These are phyloP conservation scores for Phaedon cochleariae DNA, from an alignment of 2,888 invertebrate genomes.

Conservation along the genomic window DNA sequence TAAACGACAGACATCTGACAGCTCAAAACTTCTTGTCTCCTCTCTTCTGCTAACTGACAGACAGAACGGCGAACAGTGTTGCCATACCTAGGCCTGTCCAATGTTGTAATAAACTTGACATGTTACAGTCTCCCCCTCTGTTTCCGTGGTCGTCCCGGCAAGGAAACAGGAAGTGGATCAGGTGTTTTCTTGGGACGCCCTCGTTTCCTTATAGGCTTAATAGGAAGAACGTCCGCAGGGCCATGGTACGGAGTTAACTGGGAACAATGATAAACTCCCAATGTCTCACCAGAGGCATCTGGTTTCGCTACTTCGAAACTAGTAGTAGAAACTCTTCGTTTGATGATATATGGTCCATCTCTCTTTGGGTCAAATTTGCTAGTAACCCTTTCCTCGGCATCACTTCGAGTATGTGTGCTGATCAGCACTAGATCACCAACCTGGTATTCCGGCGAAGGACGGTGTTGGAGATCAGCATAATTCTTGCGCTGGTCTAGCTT, in stretches of 20 bases:
- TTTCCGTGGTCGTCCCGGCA: too few species aligned
- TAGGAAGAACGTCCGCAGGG: constrained; percentile 61
- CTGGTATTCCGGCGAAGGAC: background rate
- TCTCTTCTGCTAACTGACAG: too few species aligned
- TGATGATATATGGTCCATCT: constrained; percentile 30
- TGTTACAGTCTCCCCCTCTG: too few species aligned
- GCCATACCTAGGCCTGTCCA: too few species aligned
- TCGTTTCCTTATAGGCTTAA: constrained; percentile 57
- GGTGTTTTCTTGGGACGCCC: constrained; percentile 25
- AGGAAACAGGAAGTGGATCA: too few species aligned
- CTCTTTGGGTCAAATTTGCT: constrained; percentile 26
- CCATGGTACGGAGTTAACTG: constrained; percentile 14
- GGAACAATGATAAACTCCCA: constrained; percentile 11
- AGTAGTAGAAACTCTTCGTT: background rate
- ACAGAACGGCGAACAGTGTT: too few species aligned
- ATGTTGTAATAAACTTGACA: too few species aligned
- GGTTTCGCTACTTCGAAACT: constrained; percentile 9
- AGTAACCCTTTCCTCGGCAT: constrained; percentile 13
- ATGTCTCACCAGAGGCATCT: constrained; percentile 7
- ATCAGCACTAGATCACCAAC: constrained; percentile 14
- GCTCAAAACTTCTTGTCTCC: too few species aligned
- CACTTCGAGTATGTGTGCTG: background rate
- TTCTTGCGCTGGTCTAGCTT: constrained; percentile 3
- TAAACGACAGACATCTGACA: too few species aligned
- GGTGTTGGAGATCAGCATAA: background rate